These are phyloP conservation scores for Aphelenchoides fujianensis DNA, from an alignment of 1,140 invertebrate genomes.

Conservation along the genomic window DNA sequence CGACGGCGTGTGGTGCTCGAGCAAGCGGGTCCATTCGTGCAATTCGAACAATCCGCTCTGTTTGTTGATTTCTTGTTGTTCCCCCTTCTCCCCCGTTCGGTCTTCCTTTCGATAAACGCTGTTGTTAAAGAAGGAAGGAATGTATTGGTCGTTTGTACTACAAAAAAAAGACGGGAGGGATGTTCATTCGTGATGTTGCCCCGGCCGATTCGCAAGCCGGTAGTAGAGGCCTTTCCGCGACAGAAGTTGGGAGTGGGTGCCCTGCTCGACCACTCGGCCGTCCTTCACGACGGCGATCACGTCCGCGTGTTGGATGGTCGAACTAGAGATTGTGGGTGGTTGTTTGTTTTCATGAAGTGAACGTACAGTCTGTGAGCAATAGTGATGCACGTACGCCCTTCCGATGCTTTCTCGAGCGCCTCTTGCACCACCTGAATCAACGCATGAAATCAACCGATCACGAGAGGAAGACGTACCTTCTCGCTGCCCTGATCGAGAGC, in stretches of 20 bases:
- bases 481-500: constrained; percentile 85
- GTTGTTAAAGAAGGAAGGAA: too few species aligned
- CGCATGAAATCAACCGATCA: constrained; percentile 42
- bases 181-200: too few species aligned
- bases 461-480: constrained; percentile 66
- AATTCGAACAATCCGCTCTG: too few species aligned
- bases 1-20: too few species aligned
- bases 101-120: too few species aligned
- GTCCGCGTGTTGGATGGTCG: constrained; percentile 73
- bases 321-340: too few species aligned
- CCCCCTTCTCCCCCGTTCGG: neutral
- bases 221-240: constrained; percentile 57
- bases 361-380: constrained; percentile 66
- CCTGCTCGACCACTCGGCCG: constrained; percentile 47
- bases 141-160: too few species aligned
- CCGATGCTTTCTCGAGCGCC: constrained; percentile 43
- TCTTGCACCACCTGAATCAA: constrained; percentile 63
- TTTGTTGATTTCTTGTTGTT: too few species aligned
- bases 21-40: too few species aligned
- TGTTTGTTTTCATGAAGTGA: constrained; percentile 69
- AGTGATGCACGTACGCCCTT: constrained; percentile 64
- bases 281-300: constrained; percentile 64
- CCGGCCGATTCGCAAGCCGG: constrained; percentile 20
- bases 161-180: too few species aligned
- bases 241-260: constrained; percentile 65